Conservation (phyloP, 2,888 invertebrate species). For the Drosophila bunnanda region DNA sequence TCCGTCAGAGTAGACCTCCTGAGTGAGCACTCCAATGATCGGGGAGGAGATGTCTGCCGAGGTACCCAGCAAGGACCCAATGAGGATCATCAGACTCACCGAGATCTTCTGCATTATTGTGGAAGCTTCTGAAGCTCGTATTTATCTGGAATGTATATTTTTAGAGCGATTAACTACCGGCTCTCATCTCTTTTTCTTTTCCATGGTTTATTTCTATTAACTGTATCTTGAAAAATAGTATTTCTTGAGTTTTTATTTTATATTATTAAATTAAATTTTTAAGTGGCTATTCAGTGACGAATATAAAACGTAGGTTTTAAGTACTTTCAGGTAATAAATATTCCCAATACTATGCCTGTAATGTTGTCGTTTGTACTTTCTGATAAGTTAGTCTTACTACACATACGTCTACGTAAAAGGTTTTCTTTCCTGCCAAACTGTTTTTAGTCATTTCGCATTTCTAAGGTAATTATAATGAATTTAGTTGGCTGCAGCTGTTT, state of each 20-base stretch:
- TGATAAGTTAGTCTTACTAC: neutral
- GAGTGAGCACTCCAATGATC: constrained; percentile 89
- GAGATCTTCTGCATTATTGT: constrained; percentile 3
- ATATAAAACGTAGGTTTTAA: neutral
- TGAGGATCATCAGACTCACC: constrained; percentile 13
- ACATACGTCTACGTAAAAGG: neutral
- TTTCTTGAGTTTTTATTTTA: neutral
- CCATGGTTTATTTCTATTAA: neutral
- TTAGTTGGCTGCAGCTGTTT: neutral
- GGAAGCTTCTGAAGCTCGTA: neutral
- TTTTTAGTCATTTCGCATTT: neutral
- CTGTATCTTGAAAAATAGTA: neutral
- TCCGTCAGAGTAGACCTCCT: constrained; percentile 86
- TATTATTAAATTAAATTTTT: neutral
- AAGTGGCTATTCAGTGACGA: neutral
- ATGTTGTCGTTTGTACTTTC: too few relatives aligned
- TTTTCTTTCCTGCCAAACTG: neutral
- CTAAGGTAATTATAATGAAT: neutral
- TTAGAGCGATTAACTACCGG: neutral
- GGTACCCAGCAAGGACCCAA: constrained; percentile 3
- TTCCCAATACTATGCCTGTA: neutral
- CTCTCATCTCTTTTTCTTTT: neutral
- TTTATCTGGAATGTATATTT: neutral
- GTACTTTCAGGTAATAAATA: neutral
- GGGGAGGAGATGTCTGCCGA: constrained; percentile 86